Base-by-base conservation (phyloP, 2,113 vertebrate genomes). In the Neogobius melanostomus region DNA sequence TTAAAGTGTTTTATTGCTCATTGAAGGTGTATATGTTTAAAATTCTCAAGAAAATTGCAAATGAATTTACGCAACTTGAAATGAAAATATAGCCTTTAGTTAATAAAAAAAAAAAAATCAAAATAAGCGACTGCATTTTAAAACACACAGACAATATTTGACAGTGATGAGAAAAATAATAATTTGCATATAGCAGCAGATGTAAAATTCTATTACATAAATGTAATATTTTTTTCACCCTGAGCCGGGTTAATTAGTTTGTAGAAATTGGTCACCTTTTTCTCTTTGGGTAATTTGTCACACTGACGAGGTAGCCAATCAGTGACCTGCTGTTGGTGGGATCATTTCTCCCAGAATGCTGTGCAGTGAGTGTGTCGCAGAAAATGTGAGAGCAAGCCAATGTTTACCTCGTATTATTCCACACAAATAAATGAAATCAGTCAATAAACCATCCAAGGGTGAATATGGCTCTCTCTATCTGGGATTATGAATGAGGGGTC, bases 231-330 rank as follows among this genome's bases (percentile, higher is more conserved):
- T 95, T 95, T 96, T 95, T 97, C 95, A 95, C 94, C 95, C 95
- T 95, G 94, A 95, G 93, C 92, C 95, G 93, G 95, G 95, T 97
- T 98, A 98, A 99, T 97, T 98, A 96, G 95, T 96, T 97, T 97
- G 96, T 95, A 96, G 95, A 96, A 97, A 96, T 94, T 95, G 95
- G 95, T 94, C 96, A 95, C 95, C 95, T 94, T 94, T 95, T 97
- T 95, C 95, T 98, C 94, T 96, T 98, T 98, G 98, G 93, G 91
- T 97, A 94, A 97, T 99, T 99, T 96, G 97, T 97, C 96, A 97
- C 95, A 88, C 92, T 95, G 95, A 96, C 94, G 95, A 94, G 94
- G 93, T 93, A 96, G 94, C 94, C 95, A 82, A 96, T 98, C 95
- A 90, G 92, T 95, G 95, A 97, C 96, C 87, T 87, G 90, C 92